Evolutionary conservation across 2,113 vertebrate genomes (phyloP).

Genomic region (Scopus umbretta): DNA sequence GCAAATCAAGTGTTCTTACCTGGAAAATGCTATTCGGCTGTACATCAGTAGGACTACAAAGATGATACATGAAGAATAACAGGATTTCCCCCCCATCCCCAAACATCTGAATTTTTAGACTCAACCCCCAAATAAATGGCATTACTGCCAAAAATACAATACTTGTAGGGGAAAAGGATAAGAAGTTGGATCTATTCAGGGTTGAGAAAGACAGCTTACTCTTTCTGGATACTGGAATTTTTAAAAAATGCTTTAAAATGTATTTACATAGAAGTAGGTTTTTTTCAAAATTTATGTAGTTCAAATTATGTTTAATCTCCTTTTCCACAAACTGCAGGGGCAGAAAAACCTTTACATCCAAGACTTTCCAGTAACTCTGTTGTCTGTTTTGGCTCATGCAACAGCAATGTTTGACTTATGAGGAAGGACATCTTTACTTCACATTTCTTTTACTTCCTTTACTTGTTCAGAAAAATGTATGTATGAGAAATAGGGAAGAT

Average conservation of each 20-base stretch:
- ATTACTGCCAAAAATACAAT: neutral
- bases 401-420: neutral
- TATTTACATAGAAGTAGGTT: neutral
- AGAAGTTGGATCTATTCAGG: neutral
- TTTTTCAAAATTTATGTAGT: neutral
- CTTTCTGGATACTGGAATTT: neutral
- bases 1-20: neutral
- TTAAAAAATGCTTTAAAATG: neutral
- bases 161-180: neutral
- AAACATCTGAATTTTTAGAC: neutral
- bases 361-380: neutral
- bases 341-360: neutral
- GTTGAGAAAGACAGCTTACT: neutral
- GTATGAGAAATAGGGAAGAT: neutral
- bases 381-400: neutral
- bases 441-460: neutral
- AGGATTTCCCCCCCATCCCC: neutral
- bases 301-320: neutral
- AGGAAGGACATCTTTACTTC: neutral
- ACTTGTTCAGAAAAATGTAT: neutral
- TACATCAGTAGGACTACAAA: neutral
- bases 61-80: neutral
- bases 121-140: neutral
- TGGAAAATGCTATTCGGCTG: neutral
- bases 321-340: neutral